Evolutionary conservation across 1,140 invertebrate species (phyloP), one percentile per base, ranked within the genome.

Genomic region (Drosophila sucinea): DNA sequence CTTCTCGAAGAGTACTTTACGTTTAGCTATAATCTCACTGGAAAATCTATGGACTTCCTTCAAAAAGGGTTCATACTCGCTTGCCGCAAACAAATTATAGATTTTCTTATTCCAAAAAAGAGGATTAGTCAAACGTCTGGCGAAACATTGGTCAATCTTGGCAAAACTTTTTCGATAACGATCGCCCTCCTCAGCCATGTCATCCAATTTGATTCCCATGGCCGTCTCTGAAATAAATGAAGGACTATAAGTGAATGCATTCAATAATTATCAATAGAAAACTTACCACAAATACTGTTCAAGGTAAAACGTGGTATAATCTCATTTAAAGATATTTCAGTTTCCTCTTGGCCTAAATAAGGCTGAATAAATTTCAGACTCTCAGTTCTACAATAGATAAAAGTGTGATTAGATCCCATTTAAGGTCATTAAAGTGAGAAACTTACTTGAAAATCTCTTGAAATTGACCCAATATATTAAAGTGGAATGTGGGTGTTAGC

Each of bases 401-500:
- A n/a, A 11, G 0, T 7, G 17, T 27, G 0, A 51, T 8, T 51
- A 27, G 3, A 25, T 47, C 0, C 2, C 6, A 51, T 51, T 8
- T 27, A 51, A 25, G 10, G 6, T 32, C 11, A 8, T 1, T 30
- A 1, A 0, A n/a, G 4, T 32, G n/a, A 17, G 0, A 3, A 30
- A 17, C 91, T 82, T 95, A 95, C 72, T 94, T 93, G 80, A 95
- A 95, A 79, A 96, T 95, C 2, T 94, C 92, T 4, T 96, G 72
- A 91, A 97, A 98, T 75, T 96, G 94, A 66, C 95, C 94, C 2
- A 98, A 91, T 67, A 98, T 97, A 79, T 96, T 96, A 80, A 98
- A 98, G 91, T 98, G 97, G 92, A 98, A 98, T 0, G 97, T 95
- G 3, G 97, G 96, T 0, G 97, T 98, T 6, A 98, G 92, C 69